A percentile compares a stretch with the other conserved stretches of the same genome.
These are phyloP conservation scores for Boulengeromyrus knoepffleri DNA, from an alignment of 2,113 vertebrate species.

Conservation along the genomic window DNA sequence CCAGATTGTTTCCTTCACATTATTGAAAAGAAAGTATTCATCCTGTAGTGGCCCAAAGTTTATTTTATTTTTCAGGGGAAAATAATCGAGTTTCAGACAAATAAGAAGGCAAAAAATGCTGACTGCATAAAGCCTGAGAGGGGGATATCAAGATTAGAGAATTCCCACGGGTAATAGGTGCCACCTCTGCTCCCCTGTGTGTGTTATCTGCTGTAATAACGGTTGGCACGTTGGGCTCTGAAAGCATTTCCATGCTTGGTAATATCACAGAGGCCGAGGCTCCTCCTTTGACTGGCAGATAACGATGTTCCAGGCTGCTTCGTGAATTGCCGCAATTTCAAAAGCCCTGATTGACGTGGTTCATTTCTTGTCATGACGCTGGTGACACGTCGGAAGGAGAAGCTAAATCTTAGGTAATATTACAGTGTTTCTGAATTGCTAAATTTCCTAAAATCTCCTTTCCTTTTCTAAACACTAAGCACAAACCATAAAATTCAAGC, in stretches of 20 bases:
- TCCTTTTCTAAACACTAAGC: neutral
- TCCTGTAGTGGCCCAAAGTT: neutral
- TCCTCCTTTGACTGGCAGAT: neutral
- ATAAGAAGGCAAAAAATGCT: neutral
- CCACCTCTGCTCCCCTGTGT: neutral
- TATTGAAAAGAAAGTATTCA: constrained; percentile 1
- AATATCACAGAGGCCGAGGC: neutral
- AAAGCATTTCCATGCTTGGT: neutral
- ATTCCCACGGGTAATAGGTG: neutral
- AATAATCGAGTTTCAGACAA: constrained; percentile 7
- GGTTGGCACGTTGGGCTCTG: neutral
- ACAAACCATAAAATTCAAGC: neutral
- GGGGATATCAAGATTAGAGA: neutral
- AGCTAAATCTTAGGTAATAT: neutral
- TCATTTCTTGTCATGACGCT: neutral
- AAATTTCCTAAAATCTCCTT: neutral
- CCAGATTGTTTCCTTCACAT: constrained; percentile 29
- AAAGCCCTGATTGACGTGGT: neutral
- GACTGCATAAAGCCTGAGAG: neutral
- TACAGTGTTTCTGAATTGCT: neutral
- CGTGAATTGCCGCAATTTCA: neutral
- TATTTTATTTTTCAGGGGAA: neutral
- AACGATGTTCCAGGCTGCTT: neutral
- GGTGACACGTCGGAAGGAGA: neutral
- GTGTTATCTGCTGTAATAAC: neutral